A percentile compares a stretch with the other conserved stretches of the same genome.
phyloP scores from a whole-genome alignment of 2,888 invertebrate species.

The Choreutis nemorana region DNA sequence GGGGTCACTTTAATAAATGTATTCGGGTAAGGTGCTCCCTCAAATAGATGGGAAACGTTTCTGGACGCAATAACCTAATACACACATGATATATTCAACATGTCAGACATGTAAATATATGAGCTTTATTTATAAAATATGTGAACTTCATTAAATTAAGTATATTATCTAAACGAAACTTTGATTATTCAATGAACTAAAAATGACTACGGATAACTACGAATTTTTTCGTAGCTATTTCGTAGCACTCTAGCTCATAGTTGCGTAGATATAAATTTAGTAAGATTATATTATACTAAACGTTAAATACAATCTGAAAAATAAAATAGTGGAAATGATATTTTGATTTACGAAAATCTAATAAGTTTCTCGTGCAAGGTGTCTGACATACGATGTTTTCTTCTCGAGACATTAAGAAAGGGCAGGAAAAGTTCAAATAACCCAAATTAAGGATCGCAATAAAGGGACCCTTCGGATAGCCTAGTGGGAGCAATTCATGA shows the following conservation, averaged over 20 bases:
- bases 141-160: too few species aligned
- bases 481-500: slow-evolving; percentile 49
- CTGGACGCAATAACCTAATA: slow-evolving; percentile 19
- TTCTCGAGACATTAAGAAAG: slow-evolving; percentile 29
- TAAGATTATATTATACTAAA: too few species aligned
- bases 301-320: too few species aligned
- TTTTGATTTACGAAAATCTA: too few species aligned
- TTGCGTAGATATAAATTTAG: too few species aligned
- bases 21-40: slow-evolving; percentile 51
- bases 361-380: too few species aligned
- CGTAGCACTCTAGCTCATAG: too few species aligned
- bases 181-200: too few species aligned
- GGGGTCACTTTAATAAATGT: slow-evolving; percentile 65
- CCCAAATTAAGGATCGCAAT: slow-evolving; percentile 49
- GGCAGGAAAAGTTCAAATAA: slow-evolving; percentile 49
- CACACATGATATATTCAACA: slow-evolving; percentile 24
- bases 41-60: slow-evolving; percentile 47
- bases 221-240: too few species aligned
- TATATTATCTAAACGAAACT: too few species aligned
- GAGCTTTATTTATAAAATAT: slow-evolving; percentile 4
- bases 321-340: too few species aligned
- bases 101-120: slow-evolving; percentile 4
- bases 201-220: too few species aligned
- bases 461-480: slow-evolving; percentile 45
- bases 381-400: slow-evolving; percentile 28